These are phyloP conservation scores for Sylvilagus floridanus DNA, from an alignment of 2,797 vertebrate species.

Conservation along the genomic window DNA sequence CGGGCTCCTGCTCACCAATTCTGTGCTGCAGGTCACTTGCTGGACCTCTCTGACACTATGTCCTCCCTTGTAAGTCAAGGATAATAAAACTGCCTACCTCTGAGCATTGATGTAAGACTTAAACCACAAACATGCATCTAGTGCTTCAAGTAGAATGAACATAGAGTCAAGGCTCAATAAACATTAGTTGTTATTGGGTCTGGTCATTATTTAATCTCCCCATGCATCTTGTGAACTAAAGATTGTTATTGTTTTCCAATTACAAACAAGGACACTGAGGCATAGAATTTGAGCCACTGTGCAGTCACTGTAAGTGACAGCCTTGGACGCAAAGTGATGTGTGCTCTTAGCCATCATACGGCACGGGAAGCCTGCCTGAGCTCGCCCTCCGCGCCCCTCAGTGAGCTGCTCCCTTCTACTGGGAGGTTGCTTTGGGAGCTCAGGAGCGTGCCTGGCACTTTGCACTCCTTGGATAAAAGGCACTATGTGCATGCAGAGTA, in stretches of 20 bases:
- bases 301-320: neutral
- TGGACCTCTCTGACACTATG: neutral
- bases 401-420: neutral
- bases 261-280: constrained; percentile 11
- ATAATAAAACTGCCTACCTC: neutral
- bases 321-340: neutral
- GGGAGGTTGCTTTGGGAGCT: neutral
- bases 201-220: constrained; percentile 27
- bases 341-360: neutral
- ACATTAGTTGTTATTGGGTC: neutral
- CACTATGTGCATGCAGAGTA: neutral
- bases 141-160: neutral
- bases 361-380: neutral
- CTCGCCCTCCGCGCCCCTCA: too few relatives aligned
- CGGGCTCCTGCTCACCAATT: neutral
- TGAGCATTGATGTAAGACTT: neutral
- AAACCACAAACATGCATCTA: neutral
- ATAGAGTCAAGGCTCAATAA: neutral
- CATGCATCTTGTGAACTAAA: neutral
- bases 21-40: neutral
- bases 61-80: neutral
- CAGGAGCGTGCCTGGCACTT: neutral
- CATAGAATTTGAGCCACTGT: neutral
- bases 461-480: neutral
- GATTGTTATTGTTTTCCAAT: neutral